A percentile compares a stretch with the other conserved stretches of the same genome.
phyloP scores from a whole-genome alignment of 2,888 invertebrate genomes.

The Pycnomerus fuliginosus region DNA sequence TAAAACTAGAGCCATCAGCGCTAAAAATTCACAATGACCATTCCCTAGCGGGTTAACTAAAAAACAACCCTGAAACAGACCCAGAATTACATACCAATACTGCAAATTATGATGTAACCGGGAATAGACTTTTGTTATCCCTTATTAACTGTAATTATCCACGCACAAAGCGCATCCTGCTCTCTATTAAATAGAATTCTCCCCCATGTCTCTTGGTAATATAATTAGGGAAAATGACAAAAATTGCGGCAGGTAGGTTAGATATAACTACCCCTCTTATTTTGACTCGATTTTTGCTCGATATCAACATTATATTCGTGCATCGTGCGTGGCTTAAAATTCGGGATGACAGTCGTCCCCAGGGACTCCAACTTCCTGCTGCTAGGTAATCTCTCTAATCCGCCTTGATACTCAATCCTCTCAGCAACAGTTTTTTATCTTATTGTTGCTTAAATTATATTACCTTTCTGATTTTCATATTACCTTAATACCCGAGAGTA shows the following conservation, averaged over 20 bases:
- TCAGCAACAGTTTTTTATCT: constrained; percentile 44
- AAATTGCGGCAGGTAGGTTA: constrained; percentile 7
- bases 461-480: constrained; percentile 37
- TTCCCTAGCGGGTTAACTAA: constrained; percentile 41
- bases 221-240: constrained; percentile 22
- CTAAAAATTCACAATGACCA: constrained; percentile 38
- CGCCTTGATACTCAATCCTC: constrained; percentile 34
- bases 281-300: constrained; percentile 10
- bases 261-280: constrained; percentile 11
- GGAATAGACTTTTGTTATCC: constrained; percentile 42
- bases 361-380: constrained; percentile 35
- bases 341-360: constrained; percentile 37
- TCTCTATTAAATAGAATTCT: constrained; percentile 15
- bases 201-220: constrained; percentile 21
- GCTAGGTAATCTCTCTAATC: constrained; percentile 38
- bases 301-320: constrained; percentile 16
- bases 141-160: constrained; percentile 47
- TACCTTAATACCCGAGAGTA: no score
- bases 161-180: constrained; percentile 23
- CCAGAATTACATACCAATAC: constrained; percentile 45
- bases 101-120: constrained; percentile 43
- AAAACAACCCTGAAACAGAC: constrained; percentile 39
- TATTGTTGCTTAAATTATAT: constrained; percentile 42
- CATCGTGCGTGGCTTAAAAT: constrained; percentile 15
- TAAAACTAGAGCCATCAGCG: constrained; percentile 42